These are phyloP conservation scores for Drosophila subobscura DNA, from an alignment of 1,140 invertebrate species.

Conservation along the genomic window DNA sequence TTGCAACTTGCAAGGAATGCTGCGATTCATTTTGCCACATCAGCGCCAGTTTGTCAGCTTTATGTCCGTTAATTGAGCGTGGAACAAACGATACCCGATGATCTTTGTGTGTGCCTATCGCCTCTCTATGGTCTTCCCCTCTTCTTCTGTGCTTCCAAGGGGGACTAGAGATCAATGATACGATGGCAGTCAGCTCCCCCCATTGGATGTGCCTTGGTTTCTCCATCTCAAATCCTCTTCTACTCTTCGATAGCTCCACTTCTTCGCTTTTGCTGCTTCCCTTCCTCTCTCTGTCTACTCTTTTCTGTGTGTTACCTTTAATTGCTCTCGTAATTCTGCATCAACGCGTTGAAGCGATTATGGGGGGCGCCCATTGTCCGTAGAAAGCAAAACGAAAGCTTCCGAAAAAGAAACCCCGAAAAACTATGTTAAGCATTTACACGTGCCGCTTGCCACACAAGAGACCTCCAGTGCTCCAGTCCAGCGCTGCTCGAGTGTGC, in stretches of 20 bases:
- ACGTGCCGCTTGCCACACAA: constrained; percentile 67
- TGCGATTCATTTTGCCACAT: constrained; percentile 39
- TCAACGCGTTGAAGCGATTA: constrained; percentile 66
- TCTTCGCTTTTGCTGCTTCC: not conserved
- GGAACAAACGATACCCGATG: constrained; percentile 30
- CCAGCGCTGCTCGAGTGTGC: constrained; percentile 13
- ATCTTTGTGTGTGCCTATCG: constrained; percentile 9
- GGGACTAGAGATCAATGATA: constrained; percentile 10
- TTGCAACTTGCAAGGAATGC: constrained; percentile 22
- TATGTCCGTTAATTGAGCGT: constrained; percentile 59
- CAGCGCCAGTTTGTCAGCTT: constrained; percentile 37
- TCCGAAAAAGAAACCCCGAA: constrained; percentile 44
- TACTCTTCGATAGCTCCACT: no score
- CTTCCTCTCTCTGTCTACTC: constrained; percentile 9
- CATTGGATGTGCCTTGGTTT: constrained; percentile 8
- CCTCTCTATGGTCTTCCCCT: constrained; percentile 10
- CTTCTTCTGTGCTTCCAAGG: not conserved
- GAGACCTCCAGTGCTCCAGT: not conserved
- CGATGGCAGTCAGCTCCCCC: no score
- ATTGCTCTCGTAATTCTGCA: constrained; percentile 67
- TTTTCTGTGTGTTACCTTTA: constrained; percentile 49
- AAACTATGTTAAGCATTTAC: constrained; percentile 81
- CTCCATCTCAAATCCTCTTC: not conserved
- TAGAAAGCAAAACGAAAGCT: constrained; percentile 73
- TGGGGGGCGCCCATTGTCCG: constrained; percentile 42